Evolutionary conservation across 2,888 invertebrate genomes (phyloP).

Genomic region (Vanessa cardui): DNA sequence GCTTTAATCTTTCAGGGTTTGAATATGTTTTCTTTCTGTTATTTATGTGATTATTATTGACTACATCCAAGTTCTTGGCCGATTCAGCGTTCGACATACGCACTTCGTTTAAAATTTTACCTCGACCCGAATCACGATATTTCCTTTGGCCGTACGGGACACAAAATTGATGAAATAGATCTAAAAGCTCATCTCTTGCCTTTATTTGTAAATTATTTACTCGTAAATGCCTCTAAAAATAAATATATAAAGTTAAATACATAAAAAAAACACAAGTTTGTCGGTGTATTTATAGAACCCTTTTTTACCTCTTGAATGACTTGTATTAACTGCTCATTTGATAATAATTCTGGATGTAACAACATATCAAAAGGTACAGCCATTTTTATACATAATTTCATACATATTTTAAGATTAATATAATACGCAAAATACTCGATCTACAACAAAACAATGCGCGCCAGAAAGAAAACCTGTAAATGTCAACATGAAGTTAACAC

Average conservation of each 20-base stretch:
- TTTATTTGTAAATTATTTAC: conserved; percentile 59
- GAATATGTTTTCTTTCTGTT: conserved; percentile 44
- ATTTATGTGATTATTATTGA: conserved; percentile 40
- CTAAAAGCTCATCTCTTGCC: conserved; percentile 65
- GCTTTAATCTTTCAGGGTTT: conserved; percentile 58
- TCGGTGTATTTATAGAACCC: not conserved
- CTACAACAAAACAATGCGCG: conserved; percentile 8
- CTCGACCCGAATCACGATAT: conserved; percentile 69
- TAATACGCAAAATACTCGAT: not conserved
- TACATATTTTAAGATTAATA: not conserved
- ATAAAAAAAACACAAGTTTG: conserved; percentile 5
- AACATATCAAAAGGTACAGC: conserved; percentile 69
- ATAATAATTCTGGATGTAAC: conserved; percentile 73
- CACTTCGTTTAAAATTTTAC: conserved; percentile 65
- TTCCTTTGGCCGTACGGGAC: conserved; percentile 75
- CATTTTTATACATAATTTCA: conserved; percentile 47
- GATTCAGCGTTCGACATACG: conserved; percentile 59
- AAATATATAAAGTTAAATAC: conserved; percentile 19
- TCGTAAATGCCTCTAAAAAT: conserved; percentile 67
- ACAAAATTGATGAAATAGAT: conserved; percentile 72
- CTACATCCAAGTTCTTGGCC: conserved; percentile 46
- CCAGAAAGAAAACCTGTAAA: not conserved
- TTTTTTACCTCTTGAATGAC: conserved; percentile 69
- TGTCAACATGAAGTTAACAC: not conserved
- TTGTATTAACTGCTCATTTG: conserved; percentile 65